Conservation (phyloP, 2,888 invertebrate genomes). For the Dolomedes plantarius region DNA sequence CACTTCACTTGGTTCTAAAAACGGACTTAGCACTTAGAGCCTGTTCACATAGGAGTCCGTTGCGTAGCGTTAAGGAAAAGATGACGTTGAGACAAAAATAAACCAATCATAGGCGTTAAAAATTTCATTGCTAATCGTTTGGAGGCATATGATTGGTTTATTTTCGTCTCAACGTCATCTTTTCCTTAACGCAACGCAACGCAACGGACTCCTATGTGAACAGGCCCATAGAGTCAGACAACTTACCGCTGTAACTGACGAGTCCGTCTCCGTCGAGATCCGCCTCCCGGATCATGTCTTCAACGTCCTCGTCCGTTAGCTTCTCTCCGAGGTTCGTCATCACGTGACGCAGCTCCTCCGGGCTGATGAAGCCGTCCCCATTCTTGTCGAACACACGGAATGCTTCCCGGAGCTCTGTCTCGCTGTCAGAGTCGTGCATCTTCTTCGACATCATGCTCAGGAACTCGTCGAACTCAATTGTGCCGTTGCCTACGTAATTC, state of each 20-base stretch:
- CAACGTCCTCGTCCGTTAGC: conserved; percentile 90
- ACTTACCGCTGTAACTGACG: conserved; percentile 91
- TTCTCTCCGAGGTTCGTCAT: conserved; percentile 86
- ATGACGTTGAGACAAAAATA: no score
- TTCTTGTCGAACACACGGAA: conserved; percentile 94
- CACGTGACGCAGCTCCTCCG: conserved; percentile 89
- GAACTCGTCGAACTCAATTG: conserved; percentile 94
- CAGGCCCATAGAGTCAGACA: no score
- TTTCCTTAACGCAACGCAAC: no score
- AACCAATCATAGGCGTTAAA: no score
- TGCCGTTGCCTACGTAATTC: conserved; percentile 83
- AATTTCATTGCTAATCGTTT: no score
- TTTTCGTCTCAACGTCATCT: no score
- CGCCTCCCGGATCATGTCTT: conserved; percentile 93
- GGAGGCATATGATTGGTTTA: no score
- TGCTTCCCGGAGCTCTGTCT: conserved; percentile 90
- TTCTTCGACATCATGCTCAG: conserved; percentile 95
- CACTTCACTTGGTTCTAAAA: no score
- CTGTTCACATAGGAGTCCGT: no score
- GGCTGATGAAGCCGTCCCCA: conserved; percentile 91
- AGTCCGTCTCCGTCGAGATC: conserved; percentile 91
- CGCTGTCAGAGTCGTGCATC: conserved; percentile 87
- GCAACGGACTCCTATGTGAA: no score
- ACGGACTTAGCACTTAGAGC: no score
- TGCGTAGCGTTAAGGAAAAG: no score